These are phyloP conservation scores for Trisateles emortualis DNA, from an alignment of 2,888 invertebrate genomes.

Conservation along the genomic window DNA sequence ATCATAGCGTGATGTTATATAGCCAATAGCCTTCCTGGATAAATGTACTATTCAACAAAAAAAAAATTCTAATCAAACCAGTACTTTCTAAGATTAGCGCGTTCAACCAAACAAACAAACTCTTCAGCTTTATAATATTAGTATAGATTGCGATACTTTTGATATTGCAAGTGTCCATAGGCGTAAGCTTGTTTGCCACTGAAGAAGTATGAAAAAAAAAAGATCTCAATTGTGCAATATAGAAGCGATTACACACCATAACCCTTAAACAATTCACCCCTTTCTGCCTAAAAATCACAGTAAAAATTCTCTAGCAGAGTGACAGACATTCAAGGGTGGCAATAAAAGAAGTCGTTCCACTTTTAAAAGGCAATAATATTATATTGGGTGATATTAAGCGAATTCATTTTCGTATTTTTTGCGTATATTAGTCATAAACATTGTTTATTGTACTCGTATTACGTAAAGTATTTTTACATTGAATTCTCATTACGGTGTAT, in stretches of 20 bases:
- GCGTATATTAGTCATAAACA: slow-evolving; percentile 12
- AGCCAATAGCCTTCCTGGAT: too few relatives aligned
- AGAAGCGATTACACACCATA: slow-evolving; percentile 3
- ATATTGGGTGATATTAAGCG: slow-evolving; percentile 17
- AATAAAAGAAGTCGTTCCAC: slow-evolving; percentile 14
- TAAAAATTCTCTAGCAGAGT: slow-evolving; percentile 1
- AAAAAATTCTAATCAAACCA: too few relatives aligned
- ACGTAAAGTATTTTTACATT: slow-evolving; percentile 1
- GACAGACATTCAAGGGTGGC: slow-evolving; percentile 10
- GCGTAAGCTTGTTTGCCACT: too few relatives aligned
- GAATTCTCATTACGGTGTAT: not conserved
- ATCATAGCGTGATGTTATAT: too few relatives aligned
- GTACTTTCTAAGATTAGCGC: too few relatives aligned
- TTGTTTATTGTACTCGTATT: slow-evolving; percentile 13
- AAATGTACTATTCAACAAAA: too few relatives aligned
- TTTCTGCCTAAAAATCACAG: slow-evolving; percentile 5
- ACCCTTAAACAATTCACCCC: slow-evolving; percentile 1
- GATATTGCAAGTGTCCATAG: too few relatives aligned
- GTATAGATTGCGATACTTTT: too few relatives aligned
- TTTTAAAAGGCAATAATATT: slow-evolving; percentile 17
- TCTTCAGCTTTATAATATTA: too few relatives aligned
- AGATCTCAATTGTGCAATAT: not conserved
- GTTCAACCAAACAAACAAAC: too few relatives aligned
- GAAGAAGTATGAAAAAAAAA: not conserved
- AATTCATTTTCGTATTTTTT: slow-evolving; percentile 17